Conservation (phyloP, 2,888 invertebrate genomes). For the Eupithecia vulgata region DNA sequence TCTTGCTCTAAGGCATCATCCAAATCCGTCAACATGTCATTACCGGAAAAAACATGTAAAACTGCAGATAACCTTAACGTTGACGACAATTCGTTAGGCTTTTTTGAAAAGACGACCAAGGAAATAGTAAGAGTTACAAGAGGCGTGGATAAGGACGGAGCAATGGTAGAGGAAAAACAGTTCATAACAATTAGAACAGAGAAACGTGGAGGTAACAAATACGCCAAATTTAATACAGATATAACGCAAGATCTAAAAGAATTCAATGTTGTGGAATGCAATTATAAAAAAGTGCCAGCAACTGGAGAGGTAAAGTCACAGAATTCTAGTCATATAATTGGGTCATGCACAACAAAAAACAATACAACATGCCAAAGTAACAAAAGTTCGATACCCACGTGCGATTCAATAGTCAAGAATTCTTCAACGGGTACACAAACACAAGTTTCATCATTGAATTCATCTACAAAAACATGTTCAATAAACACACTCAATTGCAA, state of each 20-base stretch:
- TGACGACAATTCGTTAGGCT: neutral
- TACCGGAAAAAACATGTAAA: neutral
- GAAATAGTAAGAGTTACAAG: slow-evolving; percentile 57
- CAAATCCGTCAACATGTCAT: neutral
- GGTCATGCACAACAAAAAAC: too few relatives aligned
- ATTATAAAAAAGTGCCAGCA: neutral
- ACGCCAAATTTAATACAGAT: slow-evolving; percentile 1
- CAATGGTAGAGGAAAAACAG: slow-evolving; percentile 55
- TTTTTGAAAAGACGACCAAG: slow-evolving; percentile 34
- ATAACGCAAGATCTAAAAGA: neutral
- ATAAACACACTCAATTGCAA: neutral
- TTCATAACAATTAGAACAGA: slow-evolving; percentile 57
- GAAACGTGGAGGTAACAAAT: slow-evolving; percentile 27
- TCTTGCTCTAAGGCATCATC: neutral
- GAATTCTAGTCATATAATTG: too few relatives aligned
- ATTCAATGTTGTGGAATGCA: neutral
- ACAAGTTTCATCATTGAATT: too few relatives aligned
- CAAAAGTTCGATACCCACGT: too few relatives aligned
- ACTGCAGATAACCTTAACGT: neutral
- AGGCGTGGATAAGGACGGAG: slow-evolving; percentile 54
- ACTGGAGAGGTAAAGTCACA: neutral
- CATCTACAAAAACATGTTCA: neutral
- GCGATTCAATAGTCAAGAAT: too few relatives aligned
- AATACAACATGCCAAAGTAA: too few relatives aligned
- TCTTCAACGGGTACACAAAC: too few relatives aligned